Conservation (phyloP, 2,888 invertebrate species). For the Chelonus formosanus region DNA sequence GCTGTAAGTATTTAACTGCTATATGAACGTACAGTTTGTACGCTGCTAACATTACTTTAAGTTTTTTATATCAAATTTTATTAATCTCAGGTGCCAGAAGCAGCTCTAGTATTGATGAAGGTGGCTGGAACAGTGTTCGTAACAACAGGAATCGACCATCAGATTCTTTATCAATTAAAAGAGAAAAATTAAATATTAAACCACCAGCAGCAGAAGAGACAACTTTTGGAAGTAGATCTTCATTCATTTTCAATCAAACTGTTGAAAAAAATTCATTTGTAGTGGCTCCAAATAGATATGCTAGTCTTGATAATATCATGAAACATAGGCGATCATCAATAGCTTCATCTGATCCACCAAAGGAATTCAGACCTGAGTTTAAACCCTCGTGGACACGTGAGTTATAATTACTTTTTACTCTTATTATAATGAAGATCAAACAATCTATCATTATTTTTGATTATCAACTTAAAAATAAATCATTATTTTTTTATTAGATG, state of each 20-base stretch:
- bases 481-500: too few relatives aligned
- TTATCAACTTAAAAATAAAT: too few relatives aligned
- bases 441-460: too few relatives aligned
- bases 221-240: slow-evolving; percentile 63
- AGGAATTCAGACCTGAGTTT: too few relatives aligned
- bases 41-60: background rate
- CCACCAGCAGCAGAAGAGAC: slow-evolving; percentile 63
- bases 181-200: slow-evolving; percentile 67
- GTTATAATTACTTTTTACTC: too few relatives aligned
- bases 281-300: too few relatives aligned
- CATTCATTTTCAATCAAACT: slow-evolving; percentile 54
- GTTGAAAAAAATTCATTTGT: background rate
- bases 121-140: slow-evolving; percentile 55
- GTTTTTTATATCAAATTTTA: background rate
- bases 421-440: too few relatives aligned
- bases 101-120: slow-evolving; percentile 44
- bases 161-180: slow-evolving; percentile 62
- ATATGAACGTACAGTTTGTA: background rate
- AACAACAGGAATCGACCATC: slow-evolving; percentile 49
- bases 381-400: too few relatives aligned
- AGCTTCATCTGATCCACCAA: too few relatives aligned
- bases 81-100: slow-evolving; percentile 46
- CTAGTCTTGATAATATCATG: too few relatives aligned
- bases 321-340: too few relatives aligned
- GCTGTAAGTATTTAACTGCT: slow-evolving; percentile 51